Evolutionary conservation across 2,797 vertebrate species (phyloP), one percentile per base, ranked within the genome.

Genomic region (Alosa sapidissima): DNA sequence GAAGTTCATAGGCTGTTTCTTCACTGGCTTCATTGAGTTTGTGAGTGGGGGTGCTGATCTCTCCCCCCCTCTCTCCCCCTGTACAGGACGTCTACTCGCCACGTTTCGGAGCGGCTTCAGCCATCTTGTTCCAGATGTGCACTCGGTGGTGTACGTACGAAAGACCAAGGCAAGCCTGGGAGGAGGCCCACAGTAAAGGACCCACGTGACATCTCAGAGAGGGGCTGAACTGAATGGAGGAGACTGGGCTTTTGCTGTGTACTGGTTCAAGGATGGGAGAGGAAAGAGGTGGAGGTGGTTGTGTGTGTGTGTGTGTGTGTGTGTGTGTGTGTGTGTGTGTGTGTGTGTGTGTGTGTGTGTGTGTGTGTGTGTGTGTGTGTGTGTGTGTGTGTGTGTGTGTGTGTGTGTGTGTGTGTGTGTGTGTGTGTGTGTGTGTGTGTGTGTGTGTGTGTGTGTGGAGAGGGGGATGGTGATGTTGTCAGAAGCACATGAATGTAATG

Each of bases 111-210:
- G 94, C 91, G 92, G 94, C 89, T 94, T 94, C 87, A 92, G 93
- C 88, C 94, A 95, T 88, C 93, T 97, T 90, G 93, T 96, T 90
- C 94, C 96, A 72, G 96, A 97, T 89, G 92, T 92, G 84, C 93
- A 93, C 0, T 93, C 95, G 0, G 92, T 95, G 83, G 93, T 96
- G 89, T 97, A 97, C 16, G 92, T 97, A 92, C 97, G 95, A 92
- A 95, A 89, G 90, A 90, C 89, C 0, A 92, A 93, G 92, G 90
- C 90, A 7, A 78, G 41, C 41, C 41, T 6, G 1, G 72, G 72
- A 78, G 72, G 72, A 78, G 72, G 87, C 91, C 92, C 0, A 92
- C 91, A 89, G 87, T 4, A 81, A 81, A 83, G 51, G 58, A 7
- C 62, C 54, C 54, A 21, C 54, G 21, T 47, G 72, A 75, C 52